A percentile compares a stretch with the other conserved stretches of the same genome.
Evolutionary conservation across 2,113 vertebrate genomes (phyloP).

Genomic region (Eurystomus gularis): DNA sequence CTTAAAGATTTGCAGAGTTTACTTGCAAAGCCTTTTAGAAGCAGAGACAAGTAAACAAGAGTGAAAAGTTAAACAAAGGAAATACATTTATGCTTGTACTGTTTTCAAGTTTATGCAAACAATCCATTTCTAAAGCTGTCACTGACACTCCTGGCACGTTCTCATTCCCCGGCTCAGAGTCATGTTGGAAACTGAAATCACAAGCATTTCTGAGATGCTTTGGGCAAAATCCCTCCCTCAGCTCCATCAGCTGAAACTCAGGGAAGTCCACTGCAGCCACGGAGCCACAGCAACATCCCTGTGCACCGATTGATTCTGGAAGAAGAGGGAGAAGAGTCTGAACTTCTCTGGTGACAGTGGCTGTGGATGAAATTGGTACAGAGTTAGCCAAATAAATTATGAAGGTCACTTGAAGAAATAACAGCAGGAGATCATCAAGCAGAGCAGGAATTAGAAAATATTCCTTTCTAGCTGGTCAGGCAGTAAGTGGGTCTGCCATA

Average conservation of each 20-base stretch:
- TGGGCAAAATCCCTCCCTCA: constrained; percentile 41
- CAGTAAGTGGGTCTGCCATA: not conserved
- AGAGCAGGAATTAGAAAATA: constrained; percentile 11
- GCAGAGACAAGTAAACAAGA: constrained; percentile 74
- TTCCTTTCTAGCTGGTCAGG: not conserved
- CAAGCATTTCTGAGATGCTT: constrained; percentile 64
- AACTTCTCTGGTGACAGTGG: not conserved
- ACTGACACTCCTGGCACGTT: constrained; percentile 65
- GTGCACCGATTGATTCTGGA: not conserved
- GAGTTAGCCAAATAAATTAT: not conserved
- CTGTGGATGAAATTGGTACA: not conserved
- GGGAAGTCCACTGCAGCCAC: not conserved
- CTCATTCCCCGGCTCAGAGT: constrained; percentile 28
- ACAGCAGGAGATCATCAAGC: constrained; percentile 33
- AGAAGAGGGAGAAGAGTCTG: not conserved
- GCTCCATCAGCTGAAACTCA: not conserved
- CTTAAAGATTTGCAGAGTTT: constrained; percentile 75
- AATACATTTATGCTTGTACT: constrained; percentile 76
- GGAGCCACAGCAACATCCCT: not conserved
- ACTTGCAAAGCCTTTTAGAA: constrained; percentile 79
- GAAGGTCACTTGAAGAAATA: not conserved
- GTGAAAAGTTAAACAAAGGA: constrained; percentile 75
- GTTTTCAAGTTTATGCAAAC: constrained; percentile 77
- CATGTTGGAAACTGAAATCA: constrained; percentile 37
- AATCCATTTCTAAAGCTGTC: constrained; percentile 72